Percentiles rank a stretch among this genome's conserved stretches.
These are phyloP conservation scores for Nilaparvata lugens DNA, from an alignment of 1,140 invertebrate genomes.

Conservation along the genomic window DNA sequence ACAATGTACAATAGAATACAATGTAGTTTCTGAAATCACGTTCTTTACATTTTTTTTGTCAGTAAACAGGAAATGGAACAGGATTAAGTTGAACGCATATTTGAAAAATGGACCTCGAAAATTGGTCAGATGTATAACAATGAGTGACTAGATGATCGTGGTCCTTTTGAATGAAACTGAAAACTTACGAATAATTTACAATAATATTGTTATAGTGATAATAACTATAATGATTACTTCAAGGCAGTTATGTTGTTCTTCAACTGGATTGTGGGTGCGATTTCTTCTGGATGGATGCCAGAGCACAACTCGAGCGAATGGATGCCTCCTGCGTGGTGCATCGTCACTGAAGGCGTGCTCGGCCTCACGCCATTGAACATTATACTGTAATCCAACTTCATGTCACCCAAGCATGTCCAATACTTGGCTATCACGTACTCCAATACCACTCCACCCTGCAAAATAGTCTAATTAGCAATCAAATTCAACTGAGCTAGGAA, in stretches of 20 bases:
- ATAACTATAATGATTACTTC: slow-evolving; percentile 41
- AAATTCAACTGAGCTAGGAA: slow-evolving; percentile 2
- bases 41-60: too few species aligned
- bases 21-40: too few species aligned
- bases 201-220: not conserved
- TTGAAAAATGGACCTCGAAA: too few species aligned
- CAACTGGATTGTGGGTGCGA: slow-evolving; percentile 60
- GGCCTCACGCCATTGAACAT: slow-evolving; percentile 76
- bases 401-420: slow-evolving; percentile 82
- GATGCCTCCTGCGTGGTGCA: slow-evolving; percentile 71
- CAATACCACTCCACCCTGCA: slow-evolving; percentile 60
- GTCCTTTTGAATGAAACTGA: not conserved
- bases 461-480: slow-evolving; percentile 25
- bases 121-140: too few species aligned
- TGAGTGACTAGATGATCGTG: too few species aligned
- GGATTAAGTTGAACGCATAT: too few species aligned
- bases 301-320: slow-evolving; percentile 57
- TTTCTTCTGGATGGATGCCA: slow-evolving; percentile 66
- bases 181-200: slow-evolving; percentile 6
- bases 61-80: too few species aligned
- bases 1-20: too few species aligned
- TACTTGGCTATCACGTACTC: slow-evolving; percentile 88
- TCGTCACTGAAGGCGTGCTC: slow-evolving; percentile 46
- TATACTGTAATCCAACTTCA: slow-evolving; percentile 62
- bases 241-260: slow-evolving; percentile 72